Evolutionary conservation across 1,140 invertebrate genomes (phyloP), one percentile per base, ranked within the genome.

Genomic region (Hesperophylax magnus): DNA sequence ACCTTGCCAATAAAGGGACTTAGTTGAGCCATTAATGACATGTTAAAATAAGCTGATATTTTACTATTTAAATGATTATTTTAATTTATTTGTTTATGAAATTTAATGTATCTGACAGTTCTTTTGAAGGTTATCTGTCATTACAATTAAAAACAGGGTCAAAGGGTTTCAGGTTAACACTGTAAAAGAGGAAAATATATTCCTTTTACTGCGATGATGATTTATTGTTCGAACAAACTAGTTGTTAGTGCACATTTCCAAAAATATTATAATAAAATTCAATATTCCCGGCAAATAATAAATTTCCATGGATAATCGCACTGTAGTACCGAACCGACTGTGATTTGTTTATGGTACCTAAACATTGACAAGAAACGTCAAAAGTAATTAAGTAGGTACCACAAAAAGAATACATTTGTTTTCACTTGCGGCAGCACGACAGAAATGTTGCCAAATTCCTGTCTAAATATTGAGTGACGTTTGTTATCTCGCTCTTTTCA

Each of bases 1-100:
- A 81, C 75, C 78, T 84, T 84, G 52, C 81, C 79, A 20, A 82
- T 61, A 34, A 84, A 63, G 15, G 83, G 81, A 58, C 78, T 79
- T 39, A 84, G 52, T 77, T 84, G 83, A 18, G 83, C 47, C 77
- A 84, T 80, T 58, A 84, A 74, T 52, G 83, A 84, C 83, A 84
- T 84, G 52, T 6, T 60, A n/a, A 78, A 67, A 31, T 79, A 27
- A 6, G 34, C 17, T 15, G 18, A 15, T 27, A n/a, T 47, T 47
- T 77, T 18, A 17, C 18, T 63, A 27, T 47, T 61, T 77, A 63
- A n/a, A 52, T 22, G 69, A 63, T 71, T 67, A 47, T 39, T 31
- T 67, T 18, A 47, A 78, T n/a, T 56, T 71, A 20, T 31, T 78
- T 78, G 22, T 58, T 78, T 69, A 69, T 56, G 20, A 69, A 63